Evolutionary conservation across 2,888 invertebrate genomes (phyloP), one percentile per base, ranked within the genome.

Genomic region (Omphaloscelis lunosa): DNA sequence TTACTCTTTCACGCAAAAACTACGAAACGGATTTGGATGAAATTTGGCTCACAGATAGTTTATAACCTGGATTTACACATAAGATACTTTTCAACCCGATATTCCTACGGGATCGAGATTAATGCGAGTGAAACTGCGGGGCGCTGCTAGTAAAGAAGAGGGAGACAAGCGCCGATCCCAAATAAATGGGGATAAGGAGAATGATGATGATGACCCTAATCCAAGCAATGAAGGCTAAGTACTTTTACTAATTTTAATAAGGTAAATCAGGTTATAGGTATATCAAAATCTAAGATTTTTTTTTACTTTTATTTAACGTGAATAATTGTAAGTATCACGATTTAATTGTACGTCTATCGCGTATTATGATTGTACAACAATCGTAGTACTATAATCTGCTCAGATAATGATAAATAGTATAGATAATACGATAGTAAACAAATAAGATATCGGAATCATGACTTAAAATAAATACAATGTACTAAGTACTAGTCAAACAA

Each of bases 341-440:
- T 15, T 15, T 45, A 15, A 15, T 15, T 45, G 15, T 45, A 45
- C 15, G 45, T 5, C 45, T 45, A 45, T 45, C 45, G 15, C 45
- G 15, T 61, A 56, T 56, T 27, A 51, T 62, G 20, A 51, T 62
- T 34, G 17, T 27, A 27, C 27, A 9, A 62, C 45, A 39, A 62
- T 62, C 56, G 27, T 66, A 58, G 56, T 73, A 84, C 65, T 68
- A 68, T 72, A 53, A 80, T 67, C 62, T 41, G 39, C 27, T 58
- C 23, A 74, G 67, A 74, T 84, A 84, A 56, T 53, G 56, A 70
- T 68, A 69, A 39, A 34, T 61, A 15, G 74, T 67, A 17, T 8
- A 68, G 69, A 80, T 81, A 80, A 63, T 45, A 51, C n/a, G 20
- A 71, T 51, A 63, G 81, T 82, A 85, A 80, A 80, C 82, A 81